Evolutionary conservation across 2,888 invertebrate species (phyloP), one percentile per base, ranked within the genome.

Genomic region (Dorcus parallelipipedus): DNA sequence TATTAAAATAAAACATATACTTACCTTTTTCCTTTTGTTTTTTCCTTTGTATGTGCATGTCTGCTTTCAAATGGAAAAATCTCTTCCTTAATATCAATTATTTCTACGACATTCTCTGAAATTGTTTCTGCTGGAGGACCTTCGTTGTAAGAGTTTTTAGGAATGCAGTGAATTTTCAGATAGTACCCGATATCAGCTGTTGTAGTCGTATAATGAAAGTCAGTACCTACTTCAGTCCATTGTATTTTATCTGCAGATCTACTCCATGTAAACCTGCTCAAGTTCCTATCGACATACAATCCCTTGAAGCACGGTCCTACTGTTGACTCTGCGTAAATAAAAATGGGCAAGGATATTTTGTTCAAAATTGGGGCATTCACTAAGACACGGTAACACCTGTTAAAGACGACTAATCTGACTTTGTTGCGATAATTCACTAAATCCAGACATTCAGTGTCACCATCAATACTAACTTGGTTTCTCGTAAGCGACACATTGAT

Each of bases 51-150:
- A 72, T 86, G 87, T 47, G 76, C 65, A 67, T 92, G 92, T 45
- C 94, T 82, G 0, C 74, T 81, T 75, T 92, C 88, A 81, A 91
- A 93, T 2, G 91, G 91, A 73, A 90, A 92, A 1, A 65, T 82
- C 17, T 75, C 67, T 64, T 72, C 78, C 60, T 82, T 81, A 0
- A 88, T 84, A 55, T 85, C 72, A n/a, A 78, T 75, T 72, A 86
- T 85, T 20, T 20, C 20, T 23, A 83, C 78, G 10, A 78, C 70
- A 38, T 57, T 55, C 38, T 64, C 57, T 9, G 67, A 65, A 39
- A 65, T 53, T 10, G 62, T 59, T 62, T 69, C 68, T 61, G 54
- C 58, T 8, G 41, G 41, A 9, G 63, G 60, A 10, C 87, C 85
- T 0, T 92, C 91, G 40, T 71, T 75, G 0, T 60, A 63, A 5